phyloP scores from a whole-genome alignment of 92 coral and sea anemone genomes.

The Porites lobata region DNA sequence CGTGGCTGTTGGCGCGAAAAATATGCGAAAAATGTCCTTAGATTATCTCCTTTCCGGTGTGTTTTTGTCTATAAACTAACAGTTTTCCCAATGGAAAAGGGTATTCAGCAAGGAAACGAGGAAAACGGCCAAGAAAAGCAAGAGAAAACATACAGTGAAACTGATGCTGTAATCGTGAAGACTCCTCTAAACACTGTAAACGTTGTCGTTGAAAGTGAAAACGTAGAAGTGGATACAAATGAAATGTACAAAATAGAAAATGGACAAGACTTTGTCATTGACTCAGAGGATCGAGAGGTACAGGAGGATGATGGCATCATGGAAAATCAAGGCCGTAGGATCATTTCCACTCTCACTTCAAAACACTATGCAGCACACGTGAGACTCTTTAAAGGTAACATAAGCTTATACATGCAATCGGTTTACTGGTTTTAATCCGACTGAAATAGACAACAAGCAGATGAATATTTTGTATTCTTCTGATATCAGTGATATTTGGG shows the following conservation, averaged over 20 bases:
- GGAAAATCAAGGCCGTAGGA: constrained; percentile 24
- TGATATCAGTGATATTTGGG: too few species aligned
- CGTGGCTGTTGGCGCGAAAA: too few species aligned
- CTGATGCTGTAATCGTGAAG: not conserved
- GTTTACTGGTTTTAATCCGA: too few species aligned
- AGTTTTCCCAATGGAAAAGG: constrained; percentile 2
- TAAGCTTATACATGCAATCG: not conserved
- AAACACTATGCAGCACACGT: constrained; percentile 49
- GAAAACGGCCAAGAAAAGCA: not conserved
- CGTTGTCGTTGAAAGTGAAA: not conserved
- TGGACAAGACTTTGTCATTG: not conserved
- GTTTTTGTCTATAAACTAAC: not conserved
- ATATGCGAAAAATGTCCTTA: not conserved
- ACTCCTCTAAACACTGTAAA: not conserved
- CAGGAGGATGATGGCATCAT: not conserved
- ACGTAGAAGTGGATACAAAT: constrained; percentile 7
- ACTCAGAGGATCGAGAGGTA: constrained; percentile 18
- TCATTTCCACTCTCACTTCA: constrained; percentile 26
- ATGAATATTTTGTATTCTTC: too few species aligned
- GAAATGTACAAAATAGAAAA: not conserved
- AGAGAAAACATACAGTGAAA: not conserved
- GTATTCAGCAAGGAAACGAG: not conserved
- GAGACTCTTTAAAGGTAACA: constrained; percentile 41
- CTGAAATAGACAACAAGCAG: too few species aligned
- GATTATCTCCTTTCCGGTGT: not conserved